Evolutionary conservation across 2,888 invertebrate genomes (phyloP), one percentile per base, ranked within the genome.

Genomic region (Bugulina stolonifera): DNA sequence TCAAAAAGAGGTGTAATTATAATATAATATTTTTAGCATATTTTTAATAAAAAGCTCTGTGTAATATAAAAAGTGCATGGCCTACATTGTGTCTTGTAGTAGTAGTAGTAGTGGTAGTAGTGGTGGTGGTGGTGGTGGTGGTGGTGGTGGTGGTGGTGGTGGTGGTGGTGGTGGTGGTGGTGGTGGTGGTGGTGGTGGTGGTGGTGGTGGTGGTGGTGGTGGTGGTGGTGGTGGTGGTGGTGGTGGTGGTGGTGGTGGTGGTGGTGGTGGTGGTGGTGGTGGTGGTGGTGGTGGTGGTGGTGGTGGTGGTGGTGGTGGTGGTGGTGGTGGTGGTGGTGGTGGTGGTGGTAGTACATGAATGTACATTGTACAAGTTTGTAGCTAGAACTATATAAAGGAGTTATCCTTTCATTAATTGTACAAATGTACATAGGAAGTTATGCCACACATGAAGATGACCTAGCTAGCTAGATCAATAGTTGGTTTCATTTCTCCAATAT

Each of bases 171-270:
- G 43, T 34, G n/a, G 35, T 57, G 32, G 32, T 35, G n/a, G 25
- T 25, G 35, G 43, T 71, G 55, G 52, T 32, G 29, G 71, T 55
- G 43, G 70, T 54, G 29, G 54, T 73, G 43, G 72, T 54, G 29
- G 71, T 71, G 29, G 71, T 71, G 54, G 71, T 72, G 32, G 57
- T 54, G 69, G 71, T 71, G 54, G 71, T 71, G 54, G 71, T 71
- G 71, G 73, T 73, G 69, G 71, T 71, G 69, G 57, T 73, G 54
- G 71, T 71, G 54, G 71, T 71, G 29, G 34, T 72, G 69, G 69
- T 72, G 35, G 70, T 72, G 32, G 54, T 71, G 35, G 54, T 71
- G 69, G 52, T 71, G 71, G 58, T 23, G 69, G 32, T 34, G 54
- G 35, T 1, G 43, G 57, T 54, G 43, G 57, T 57, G 43, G 54